Conservation (phyloP, 2,113 vertebrate species). For the Morone saxatilis region DNA sequence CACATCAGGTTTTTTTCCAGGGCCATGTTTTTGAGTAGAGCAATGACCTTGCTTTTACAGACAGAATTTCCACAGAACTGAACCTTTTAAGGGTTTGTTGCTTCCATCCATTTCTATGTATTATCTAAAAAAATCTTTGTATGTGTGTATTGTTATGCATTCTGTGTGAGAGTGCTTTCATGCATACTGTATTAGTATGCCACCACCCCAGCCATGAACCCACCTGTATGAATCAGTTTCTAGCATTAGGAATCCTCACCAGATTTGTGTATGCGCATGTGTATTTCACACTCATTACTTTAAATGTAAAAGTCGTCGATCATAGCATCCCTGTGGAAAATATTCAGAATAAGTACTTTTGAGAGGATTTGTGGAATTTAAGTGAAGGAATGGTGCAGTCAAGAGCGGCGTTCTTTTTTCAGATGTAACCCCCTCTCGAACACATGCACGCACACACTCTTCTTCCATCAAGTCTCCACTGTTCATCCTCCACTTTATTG, state of each 20-base stretch:
- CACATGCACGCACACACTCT: constrained; percentile 30
- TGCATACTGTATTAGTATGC: constrained; percentile 7
- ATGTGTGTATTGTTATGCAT: not conserved
- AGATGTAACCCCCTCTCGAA: constrained; percentile 18
- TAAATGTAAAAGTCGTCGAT: constrained; percentile 12
- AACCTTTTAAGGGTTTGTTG: not conserved
- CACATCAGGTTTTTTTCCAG: constrained; percentile 38
- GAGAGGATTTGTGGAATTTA: constrained; percentile 22
- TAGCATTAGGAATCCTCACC: not conserved
- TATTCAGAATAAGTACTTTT: constrained; percentile 21
- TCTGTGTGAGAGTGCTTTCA: not conserved
- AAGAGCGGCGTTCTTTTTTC: not conserved
- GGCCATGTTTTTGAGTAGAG: constrained; percentile 14
- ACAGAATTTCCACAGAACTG: constrained; percentile 17
- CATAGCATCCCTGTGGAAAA: not conserved
- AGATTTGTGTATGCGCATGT: not conserved
- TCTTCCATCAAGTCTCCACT: constrained; percentile 58
- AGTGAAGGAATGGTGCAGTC: constrained; percentile 1
- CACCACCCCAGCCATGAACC: not conserved
- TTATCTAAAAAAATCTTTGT: not conserved
- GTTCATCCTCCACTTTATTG: constrained; percentile 66
- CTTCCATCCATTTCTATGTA: not conserved
- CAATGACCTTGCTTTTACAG: constrained; percentile 46
- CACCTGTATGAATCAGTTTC: not conserved
- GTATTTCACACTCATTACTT: constrained; percentile 5